Base-by-base conservation (phyloP, 2,113 vertebrate genomes). In the Prolemur simus region DNA sequence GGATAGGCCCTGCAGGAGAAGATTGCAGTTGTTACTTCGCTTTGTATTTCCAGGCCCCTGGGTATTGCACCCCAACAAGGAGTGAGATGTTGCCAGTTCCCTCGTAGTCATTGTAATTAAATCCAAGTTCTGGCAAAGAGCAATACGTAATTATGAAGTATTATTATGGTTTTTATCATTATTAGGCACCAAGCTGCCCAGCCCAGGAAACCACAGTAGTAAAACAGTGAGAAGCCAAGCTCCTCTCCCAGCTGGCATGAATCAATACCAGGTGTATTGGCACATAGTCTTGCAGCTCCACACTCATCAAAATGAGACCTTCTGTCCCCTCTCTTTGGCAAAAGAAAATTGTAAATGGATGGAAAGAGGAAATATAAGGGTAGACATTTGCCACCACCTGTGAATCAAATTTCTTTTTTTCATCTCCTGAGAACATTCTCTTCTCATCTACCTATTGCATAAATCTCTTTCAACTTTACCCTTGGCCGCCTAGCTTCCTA, bases 161-260 rank as follows among this genome's bases (percentile, higher is more conserved):
- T 95, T 98, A 96, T 96, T 96, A 96, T 95, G 87, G 94, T 89
- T 97, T 98, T 97, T 98, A 97, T 97, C 96, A 97, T 96, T 97
- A 98, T 97, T 98, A 94, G 96, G 89, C 83, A 95, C 93, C 94
- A 96, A 97, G 95, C 97, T 96, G 96, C 97, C 98, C 97, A 95
- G 89, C 94, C 95, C 92, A 97, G 95, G 76, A 98, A 98, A 95
- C 95, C 98, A 96, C 96, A 96, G 88, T 94, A 95, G 96, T 97
- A 93, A 96, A 98, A 96, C 96, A 85, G 69, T 52, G 78, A 82
- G 96, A 96, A 96, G 87, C 97, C 96, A 95, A 95, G 80, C 91
- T 95, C 54, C 80, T 95, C 74, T 98, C 95, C 97, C 96, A 97
- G 89, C 95, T 98, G 96, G 96, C 96, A 64, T 74, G 93, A 92